phyloP scores from a whole-genome alignment of 2,113 vertebrate species.

The Tychaedon coryphoeus region DNA sequence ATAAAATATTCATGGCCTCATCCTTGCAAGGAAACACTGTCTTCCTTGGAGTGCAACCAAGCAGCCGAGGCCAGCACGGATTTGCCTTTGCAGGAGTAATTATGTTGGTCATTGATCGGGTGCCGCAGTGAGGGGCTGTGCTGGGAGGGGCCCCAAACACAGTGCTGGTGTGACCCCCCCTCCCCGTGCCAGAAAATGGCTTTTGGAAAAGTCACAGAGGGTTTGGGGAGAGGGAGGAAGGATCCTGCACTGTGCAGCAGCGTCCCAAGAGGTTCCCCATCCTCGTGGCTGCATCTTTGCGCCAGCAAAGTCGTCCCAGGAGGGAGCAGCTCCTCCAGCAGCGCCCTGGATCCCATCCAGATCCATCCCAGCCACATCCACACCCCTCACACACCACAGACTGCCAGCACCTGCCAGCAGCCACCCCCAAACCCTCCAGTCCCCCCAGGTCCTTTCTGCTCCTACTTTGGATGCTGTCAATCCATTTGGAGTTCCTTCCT shows the following conservation, averaged over 20 bases:
- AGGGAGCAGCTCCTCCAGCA: not conserved
- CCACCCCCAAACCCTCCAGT: not conserved
- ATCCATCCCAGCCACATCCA: not conserved
- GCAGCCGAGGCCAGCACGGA: not conserved
- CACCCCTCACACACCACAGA: not conserved
- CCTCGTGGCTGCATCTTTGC: not conserved
- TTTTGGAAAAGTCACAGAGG: not conserved
- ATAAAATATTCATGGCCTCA: conserved; percentile 65
- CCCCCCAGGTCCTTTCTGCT: not conserved
- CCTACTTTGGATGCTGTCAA: not conserved
- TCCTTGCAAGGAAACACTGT: conserved; percentile 52
- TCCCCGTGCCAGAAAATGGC: fast-evolving
- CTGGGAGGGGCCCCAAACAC: not conserved
- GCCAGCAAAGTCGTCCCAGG: not conserved
- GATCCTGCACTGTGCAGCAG: not conserved
- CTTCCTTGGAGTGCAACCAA: conserved; percentile 16
- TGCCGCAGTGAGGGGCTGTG: not conserved
- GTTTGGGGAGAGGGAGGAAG: not conserved
- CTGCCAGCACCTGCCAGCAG: not conserved
- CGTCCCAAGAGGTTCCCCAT: not conserved
- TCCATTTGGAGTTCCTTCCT: not conserved
- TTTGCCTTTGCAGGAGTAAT: conserved; percentile 47
- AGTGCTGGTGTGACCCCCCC: fast-evolving
- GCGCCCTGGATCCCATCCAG: not conserved
- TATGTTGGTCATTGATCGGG: not conserved